Evolutionary conservation across 2,888 invertebrate genomes (phyloP).

Genomic region (Bursaphelenchus okinawaensis): DNA sequence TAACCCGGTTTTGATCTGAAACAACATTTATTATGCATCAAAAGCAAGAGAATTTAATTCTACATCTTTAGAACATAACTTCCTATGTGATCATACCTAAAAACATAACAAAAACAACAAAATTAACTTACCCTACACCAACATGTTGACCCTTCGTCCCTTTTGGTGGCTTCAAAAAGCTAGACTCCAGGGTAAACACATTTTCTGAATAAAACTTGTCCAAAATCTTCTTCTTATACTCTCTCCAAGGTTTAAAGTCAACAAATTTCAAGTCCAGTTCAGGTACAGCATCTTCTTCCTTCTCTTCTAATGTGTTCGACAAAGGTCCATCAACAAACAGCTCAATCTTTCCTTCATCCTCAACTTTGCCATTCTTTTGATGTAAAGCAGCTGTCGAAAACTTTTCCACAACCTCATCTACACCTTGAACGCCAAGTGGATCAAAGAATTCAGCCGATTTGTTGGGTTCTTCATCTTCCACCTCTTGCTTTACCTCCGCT

Average conservation of each 20-base stretch:
- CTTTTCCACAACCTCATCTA: constrained; percentile 1
- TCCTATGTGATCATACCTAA: too few relatives aligned
- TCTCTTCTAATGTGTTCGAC: constrained; percentile 23
- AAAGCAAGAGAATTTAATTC: too few relatives aligned
- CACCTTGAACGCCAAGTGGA: constrained; percentile 19
- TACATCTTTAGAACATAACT: too few relatives aligned
- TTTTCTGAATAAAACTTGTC: constrained; percentile 87
- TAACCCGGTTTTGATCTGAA: constrained; percentile 77
- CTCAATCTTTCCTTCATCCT: constrained; percentile 8
- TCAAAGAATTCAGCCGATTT: constrained; percentile 19
- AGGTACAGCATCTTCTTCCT: constrained; percentile 14
- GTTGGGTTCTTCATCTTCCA: background rate
- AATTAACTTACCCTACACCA: too few relatives aligned
- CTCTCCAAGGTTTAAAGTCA: constrained; percentile 72
- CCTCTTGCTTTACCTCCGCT: background rate
- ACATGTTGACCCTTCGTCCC: background rate
- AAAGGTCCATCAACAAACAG: constrained; percentile 14
- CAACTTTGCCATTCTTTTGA: background rate
- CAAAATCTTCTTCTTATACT: constrained; percentile 72
- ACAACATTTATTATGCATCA: background rate
- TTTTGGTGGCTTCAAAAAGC: constrained; percentile 15
- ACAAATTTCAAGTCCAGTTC: constrained; percentile 35
- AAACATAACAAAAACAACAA: too few relatives aligned
- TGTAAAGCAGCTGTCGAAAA: constrained; percentile 1
- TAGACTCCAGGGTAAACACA: constrained; percentile 14